These are phyloP conservation scores for Ceratina australensis DNA, from an alignment of 1,140 invertebrate genomes.

Conservation along the genomic window DNA sequence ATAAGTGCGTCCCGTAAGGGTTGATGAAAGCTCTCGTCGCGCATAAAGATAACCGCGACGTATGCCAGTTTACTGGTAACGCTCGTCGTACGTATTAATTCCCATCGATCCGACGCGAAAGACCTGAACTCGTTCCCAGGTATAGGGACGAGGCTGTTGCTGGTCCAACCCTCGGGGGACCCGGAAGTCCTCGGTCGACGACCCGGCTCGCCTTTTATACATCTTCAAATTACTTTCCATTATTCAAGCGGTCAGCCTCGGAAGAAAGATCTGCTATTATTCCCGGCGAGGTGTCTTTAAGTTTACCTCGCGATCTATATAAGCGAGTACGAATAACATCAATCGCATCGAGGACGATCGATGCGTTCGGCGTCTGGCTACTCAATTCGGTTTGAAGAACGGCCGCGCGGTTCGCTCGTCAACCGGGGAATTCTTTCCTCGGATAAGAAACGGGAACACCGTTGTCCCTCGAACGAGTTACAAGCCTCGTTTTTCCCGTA, in stretches of 20 bases:
- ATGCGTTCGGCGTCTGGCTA: constrained; percentile 4
- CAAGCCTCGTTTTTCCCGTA: constrained; percentile 6
- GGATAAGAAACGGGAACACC: constrained; percentile 3
- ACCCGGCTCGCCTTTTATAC: background rate
- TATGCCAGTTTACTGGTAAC: constrained; percentile 1
- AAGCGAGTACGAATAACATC: constrained; percentile 25
- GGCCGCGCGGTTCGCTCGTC: background rate
- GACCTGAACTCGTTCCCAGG: background rate
- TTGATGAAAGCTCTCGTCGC: constrained; percentile 40
- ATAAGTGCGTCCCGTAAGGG: constrained; percentile 49
- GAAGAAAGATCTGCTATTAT: constrained; percentile 9
- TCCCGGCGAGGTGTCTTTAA: background rate
- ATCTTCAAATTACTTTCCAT: too few relatives aligned
- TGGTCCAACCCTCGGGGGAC: background rate
- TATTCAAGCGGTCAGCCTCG: background rate
- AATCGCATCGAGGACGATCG: constrained; percentile 22
- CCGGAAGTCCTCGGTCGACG: background rate
- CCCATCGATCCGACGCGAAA: background rate
- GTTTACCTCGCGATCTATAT: constrained; percentile 18
- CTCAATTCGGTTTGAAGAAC: constrained; percentile 17
- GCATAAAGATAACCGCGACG: constrained; percentile 42
- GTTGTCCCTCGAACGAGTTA: background rate
- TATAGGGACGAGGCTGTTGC: background rate
- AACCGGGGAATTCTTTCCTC: background rate
- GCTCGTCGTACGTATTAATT: constrained; percentile 39